Percentiles rank a stretch among this genome's conserved stretches.
Conservation (phyloP, 1,140 invertebrate species). For the Drosophila lowei region DNA sequence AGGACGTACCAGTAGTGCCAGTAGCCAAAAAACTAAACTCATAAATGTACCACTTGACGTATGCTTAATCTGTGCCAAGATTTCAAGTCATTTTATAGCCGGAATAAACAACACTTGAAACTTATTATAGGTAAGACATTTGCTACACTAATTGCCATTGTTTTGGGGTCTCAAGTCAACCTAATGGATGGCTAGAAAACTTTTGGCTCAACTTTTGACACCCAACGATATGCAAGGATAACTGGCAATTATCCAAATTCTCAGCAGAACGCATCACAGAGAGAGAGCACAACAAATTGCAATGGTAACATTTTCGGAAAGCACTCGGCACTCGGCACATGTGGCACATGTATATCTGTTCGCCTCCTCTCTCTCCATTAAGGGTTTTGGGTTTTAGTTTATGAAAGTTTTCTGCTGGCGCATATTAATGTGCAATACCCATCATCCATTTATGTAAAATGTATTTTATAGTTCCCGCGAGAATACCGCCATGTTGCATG, state of each 20-base stretch:
- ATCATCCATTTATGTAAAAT: conserved; percentile 72
- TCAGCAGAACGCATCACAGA: conserved; percentile 16
- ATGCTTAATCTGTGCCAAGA: conserved; percentile 34
- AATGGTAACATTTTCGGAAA: conserved; percentile 40
- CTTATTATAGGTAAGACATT: conserved; percentile 39
- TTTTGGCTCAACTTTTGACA: conserved; percentile 1
- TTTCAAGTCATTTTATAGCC: conserved; percentile 15
- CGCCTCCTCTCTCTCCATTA: background rate
- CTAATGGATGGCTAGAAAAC: conserved; percentile 25
- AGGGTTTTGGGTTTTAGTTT: conserved; percentile 18
- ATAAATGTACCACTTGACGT: conserved; percentile 50
- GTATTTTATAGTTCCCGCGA: conserved; percentile 73
- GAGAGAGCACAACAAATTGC: conserved; percentile 35
- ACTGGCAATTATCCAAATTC: conserved; percentile 53
- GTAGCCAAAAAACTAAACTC: conserved; percentile 14
- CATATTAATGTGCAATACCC: conserved; percentile 68
- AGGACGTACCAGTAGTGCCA: conserved; percentile 26
- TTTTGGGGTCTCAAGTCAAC: conserved; percentile 14
- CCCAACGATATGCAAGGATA: conserved; percentile 23
- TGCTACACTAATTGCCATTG: conserved; percentile 13
- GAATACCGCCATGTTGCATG: conserved; percentile 47
- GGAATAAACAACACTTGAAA: conserved; percentile 49
- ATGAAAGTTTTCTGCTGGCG: conserved; percentile 53
- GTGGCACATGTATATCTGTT: conserved; percentile 21
- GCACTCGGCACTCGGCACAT: conserved; percentile 45